Base-by-base conservation (phyloP, 2,888 invertebrate species). In the Pogonocherus hispidulus region DNA sequence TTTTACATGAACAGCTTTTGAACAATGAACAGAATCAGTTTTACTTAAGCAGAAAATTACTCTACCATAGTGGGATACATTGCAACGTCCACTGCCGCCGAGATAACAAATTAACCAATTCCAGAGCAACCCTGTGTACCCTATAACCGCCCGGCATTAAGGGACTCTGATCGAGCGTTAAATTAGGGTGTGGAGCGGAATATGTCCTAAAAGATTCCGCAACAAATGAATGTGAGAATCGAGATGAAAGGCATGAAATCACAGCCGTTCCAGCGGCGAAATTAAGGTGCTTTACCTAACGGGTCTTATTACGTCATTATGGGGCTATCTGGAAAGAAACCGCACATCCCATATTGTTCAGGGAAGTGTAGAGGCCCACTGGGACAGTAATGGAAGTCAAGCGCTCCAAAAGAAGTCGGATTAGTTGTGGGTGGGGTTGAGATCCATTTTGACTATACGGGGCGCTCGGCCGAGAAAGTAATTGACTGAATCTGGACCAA, bases 221-320 rank as follows among this genome's bases (percentile, higher is more conserved):
- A 66, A 66, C 60, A 63, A 66, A 70, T 59, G 63, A 46, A 52
- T 14, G 57, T 35, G 51, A 56, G 37, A 46, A 47, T 41, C 37
- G 67, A 62, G 63, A 66, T 54, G 67, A 74, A 63, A 72, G 62
- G 62, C 74, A 64, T 69, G 67, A 74, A 74, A 72, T 74, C 74
- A 69, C 67, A 64, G 73, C 37, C 44, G 67, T 73, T 73, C 63
- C 63, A 19, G 32, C 22, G 60, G 62, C 62, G 71, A 71, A 69
- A 71, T 73, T 71, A 70, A 73, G 73, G 69, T 66, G 67, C 68
- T 71, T 68, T 66, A 65, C 66, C 63, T 72, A 74, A 74, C 69
- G 74, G 63, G 49, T 65, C 74, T 70, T 70, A 74, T 74, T 74
- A 70, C 71, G 64, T 74, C 74, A 72, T 70, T 74, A 74, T 54